Evolutionary conservation across 2,888 invertebrate species (phyloP).

Genomic region (Philhelius pedissequus): DNA sequence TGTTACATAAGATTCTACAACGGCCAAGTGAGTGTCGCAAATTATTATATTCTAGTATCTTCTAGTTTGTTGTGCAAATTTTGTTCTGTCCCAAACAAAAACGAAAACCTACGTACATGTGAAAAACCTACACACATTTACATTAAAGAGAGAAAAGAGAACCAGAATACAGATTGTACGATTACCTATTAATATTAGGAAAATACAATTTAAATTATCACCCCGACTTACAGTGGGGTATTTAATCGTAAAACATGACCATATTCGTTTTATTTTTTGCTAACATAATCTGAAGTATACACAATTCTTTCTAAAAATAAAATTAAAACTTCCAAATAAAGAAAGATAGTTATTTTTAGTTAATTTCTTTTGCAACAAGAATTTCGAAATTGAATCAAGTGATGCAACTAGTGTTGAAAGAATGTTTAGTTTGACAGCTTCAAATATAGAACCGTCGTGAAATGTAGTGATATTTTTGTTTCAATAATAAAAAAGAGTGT

Average conservation of each 20-base stretch:
- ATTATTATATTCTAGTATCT: slow-evolving; percentile 33
- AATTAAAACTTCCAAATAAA: too few species aligned
- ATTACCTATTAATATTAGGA: background rate
- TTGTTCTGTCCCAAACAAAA: background rate
- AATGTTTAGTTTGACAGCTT: too few species aligned
- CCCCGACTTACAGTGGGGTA: background rate
- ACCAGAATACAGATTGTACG: background rate
- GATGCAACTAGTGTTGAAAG: too few species aligned
- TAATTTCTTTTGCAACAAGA: too few species aligned
- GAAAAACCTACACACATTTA: background rate
- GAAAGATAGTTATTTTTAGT: too few species aligned
- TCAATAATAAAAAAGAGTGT: too few species aligned
- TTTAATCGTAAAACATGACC: background rate
- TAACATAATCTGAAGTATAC: too few species aligned
- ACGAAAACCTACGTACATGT: background rate
- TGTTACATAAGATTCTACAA: background rate
- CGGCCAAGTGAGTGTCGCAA: background rate
- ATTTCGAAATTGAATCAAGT: too few species aligned
- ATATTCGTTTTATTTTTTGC: too few species aligned
- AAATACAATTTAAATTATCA: slow-evolving; percentile 1
- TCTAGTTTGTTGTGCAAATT: slow-evolving; percentile 22
- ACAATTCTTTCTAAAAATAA: too few species aligned
- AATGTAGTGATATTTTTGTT: too few species aligned
- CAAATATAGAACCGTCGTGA: too few species aligned
- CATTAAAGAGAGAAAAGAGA: background rate